Percentiles rank a stretch among this genome's conserved stretches.
These are phyloP conservation scores for Bibio marci DNA, from an alignment of 2,888 invertebrate genomes.

Conservation along the genomic window DNA sequence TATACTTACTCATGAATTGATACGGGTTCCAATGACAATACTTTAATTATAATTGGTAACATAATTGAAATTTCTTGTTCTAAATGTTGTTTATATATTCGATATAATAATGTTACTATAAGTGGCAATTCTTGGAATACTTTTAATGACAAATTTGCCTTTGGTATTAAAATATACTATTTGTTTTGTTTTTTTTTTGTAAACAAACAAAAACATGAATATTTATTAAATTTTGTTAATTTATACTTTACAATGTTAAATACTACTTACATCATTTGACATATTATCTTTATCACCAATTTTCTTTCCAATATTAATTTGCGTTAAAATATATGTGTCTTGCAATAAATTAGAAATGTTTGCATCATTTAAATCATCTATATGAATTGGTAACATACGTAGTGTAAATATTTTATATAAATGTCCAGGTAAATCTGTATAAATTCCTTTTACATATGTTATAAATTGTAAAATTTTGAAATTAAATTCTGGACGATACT, in stretches of 20 bases:
- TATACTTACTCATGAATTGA: slow-evolving; percentile 51
- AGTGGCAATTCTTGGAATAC: slow-evolving; percentile 94
- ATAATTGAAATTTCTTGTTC: slow-evolving; percentile 92
- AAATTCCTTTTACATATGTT: slow-evolving; percentile 85
- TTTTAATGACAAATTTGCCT: slow-evolving; percentile 82
- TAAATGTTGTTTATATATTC: slow-evolving; percentile 87
- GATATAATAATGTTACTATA: slow-evolving; percentile 94
- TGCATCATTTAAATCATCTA: slow-evolving; percentile 75
- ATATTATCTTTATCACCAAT: slow-evolving; percentile 62
- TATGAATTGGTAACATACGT: slow-evolving; percentile 51
- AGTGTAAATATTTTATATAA: slow-evolving; percentile 90
- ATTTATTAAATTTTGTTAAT: no score
- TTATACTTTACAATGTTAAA: slow-evolving; percentile 20
- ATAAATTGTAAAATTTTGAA: slow-evolving; percentile 85
- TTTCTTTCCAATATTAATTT: slow-evolving; percentile 76
- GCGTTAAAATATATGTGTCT: slow-evolving; percentile 84
- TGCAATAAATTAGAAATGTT: slow-evolving; percentile 72
- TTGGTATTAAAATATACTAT: slow-evolving; percentile 87
- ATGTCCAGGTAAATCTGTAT: slow-evolving; percentile 79
- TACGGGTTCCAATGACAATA: slow-evolving; percentile 80
- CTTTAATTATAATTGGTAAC: slow-evolving; percentile 88
- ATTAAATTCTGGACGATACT: slow-evolving; percentile 78
- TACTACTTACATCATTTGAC: background rate
- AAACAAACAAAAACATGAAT: no score
- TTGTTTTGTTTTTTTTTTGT: no score